Evolutionary conservation across 2,113 vertebrate species (phyloP), one percentile per base, ranked within the genome.

Genomic region (Entelurus aequoreus): DNA sequence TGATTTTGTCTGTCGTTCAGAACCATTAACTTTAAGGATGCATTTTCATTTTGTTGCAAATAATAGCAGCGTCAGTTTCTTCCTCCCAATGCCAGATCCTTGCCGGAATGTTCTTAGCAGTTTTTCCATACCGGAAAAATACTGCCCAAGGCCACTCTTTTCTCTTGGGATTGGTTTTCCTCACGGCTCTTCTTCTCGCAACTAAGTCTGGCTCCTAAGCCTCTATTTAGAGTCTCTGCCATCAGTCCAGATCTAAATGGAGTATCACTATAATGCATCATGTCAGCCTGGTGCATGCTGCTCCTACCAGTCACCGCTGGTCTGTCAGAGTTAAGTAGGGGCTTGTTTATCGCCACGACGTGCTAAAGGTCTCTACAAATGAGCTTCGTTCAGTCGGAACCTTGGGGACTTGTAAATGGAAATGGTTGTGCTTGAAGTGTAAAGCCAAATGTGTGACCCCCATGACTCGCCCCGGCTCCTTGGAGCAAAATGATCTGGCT

Each of bases 191-290:
- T 80, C 78, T 81, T 52, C 68, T 76, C 69, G 83, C 70, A 76
- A 65, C 76, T 79, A 82, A 78, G 68, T 83, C 71, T 80, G 74
- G 66, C 68, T 75, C 76, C 72, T 79, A 85, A 88, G 69, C 72
- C 78, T 59, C 74, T 59, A 61, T 68, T 75, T 66, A 37, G 55
- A 69, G 70, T 68, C 44, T 16, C n/a, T 80, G 86, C 79, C 83
- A 86, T 74, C 54, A 65, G 54, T 47, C 12, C 19, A 54, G 77
- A 85, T 78, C 72, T 88, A 88, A 89, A 90, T 86, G 87, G 82
- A 78, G 74, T 63, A 47, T 66, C 64, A 74, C 64, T 82, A 75
- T 75, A 87, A 85, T 83, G 72, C 65, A 72, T 66, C 60, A 68
- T 66, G 61, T 62, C 65, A 65, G 57, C 53, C 78, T 88, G 11